A percentile compares a stretch with the other conserved stretches of the same genome.
phyloP scores from a whole-genome alignment of 2,113 vertebrate species.

The Petrocephalus microphthalmus region DNA sequence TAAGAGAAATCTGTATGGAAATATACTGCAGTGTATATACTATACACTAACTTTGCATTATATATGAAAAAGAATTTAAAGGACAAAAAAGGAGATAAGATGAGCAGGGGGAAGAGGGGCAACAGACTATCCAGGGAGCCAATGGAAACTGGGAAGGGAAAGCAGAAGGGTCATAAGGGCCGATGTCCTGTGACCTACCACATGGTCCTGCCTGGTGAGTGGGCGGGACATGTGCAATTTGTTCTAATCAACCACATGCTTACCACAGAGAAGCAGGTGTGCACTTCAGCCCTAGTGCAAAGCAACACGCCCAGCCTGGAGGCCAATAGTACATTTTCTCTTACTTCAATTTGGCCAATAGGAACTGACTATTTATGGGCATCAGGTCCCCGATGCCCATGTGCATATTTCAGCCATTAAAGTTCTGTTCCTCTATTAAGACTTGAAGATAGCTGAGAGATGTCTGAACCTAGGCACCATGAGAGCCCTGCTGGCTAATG shows the following conservation, averaged over 20 bases:
- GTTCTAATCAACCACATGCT: neutral
- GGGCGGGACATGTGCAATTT: slow-evolving; percentile 5
- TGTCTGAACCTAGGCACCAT: neutral
- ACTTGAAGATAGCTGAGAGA: neutral
- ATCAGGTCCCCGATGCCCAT: neutral
- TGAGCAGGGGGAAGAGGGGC: neutral
- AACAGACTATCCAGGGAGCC: neutral
- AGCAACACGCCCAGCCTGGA: neutral
- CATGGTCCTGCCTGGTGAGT: neutral
- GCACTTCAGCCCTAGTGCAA: neutral
- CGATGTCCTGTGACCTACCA: neutral
- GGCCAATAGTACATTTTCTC: neutral
- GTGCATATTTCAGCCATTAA: neutral
- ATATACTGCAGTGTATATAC: neutral
- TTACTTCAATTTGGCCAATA: neutral
- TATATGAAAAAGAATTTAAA: neutral
- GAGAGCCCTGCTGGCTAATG: neutral
- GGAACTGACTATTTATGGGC: neutral
- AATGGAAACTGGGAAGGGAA: neutral
- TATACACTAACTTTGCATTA: neutral
- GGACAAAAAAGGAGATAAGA: neutral
- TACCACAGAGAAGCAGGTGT: slow-evolving; percentile 1
- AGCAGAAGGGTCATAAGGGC: neutral
- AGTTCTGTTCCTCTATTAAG: neutral
- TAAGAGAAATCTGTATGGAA: neutral